These are phyloP conservation scores for Lordiphosa andalusiaca DNA, from an alignment of 2,888 invertebrate species.

Conservation along the genomic window DNA sequence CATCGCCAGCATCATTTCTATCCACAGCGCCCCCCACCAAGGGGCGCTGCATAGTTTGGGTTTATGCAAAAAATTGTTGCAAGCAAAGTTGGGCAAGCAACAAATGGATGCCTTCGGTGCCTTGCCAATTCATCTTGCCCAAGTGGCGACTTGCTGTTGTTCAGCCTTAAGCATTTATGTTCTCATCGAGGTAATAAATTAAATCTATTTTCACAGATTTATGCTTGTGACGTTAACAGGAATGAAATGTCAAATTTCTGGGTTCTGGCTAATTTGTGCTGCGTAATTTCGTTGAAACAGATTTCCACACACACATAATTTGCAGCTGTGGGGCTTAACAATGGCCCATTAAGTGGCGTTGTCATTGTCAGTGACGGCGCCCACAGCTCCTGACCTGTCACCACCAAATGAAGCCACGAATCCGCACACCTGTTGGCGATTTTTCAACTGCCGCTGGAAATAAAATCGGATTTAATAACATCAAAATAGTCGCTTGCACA, in stretches of 20 bases:
- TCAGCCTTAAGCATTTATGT: conserved; percentile 13
- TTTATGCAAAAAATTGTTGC: conserved; percentile 43
- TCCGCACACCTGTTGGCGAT: conserved; percentile 38
- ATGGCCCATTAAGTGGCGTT: conserved; percentile 51
- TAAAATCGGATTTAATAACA: conserved; percentile 1
- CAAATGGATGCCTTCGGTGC: conserved; percentile 25
- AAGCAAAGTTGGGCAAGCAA: conserved; percentile 17
- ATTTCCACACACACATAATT: conserved; percentile 32
- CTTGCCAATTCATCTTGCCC: conserved; percentile 19
- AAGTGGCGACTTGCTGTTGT: conserved; percentile 16
- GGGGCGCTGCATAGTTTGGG: conserved; percentile 47
- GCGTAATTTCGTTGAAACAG: conserved; percentile 46
- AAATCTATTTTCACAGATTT: conserved; percentile 25
- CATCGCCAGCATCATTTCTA: conserved; percentile 15
- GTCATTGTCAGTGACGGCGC: conserved; percentile 33
- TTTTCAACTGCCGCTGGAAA: too few species aligned
- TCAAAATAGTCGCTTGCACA: conserved; percentile 19
- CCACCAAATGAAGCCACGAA: conserved; percentile 32
- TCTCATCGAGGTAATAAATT: conserved; percentile 24
- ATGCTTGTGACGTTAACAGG: conserved; percentile 17
- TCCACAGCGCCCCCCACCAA: too few species aligned
- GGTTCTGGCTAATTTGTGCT: conserved; percentile 43
- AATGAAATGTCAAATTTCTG: conserved; percentile 18
- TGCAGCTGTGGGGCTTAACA: conserved; percentile 18
- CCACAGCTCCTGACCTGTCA: conserved; percentile 40